phyloP scores from a whole-genome alignment of 2,113 vertebrate genomes.

The Cariama cristata region DNA sequence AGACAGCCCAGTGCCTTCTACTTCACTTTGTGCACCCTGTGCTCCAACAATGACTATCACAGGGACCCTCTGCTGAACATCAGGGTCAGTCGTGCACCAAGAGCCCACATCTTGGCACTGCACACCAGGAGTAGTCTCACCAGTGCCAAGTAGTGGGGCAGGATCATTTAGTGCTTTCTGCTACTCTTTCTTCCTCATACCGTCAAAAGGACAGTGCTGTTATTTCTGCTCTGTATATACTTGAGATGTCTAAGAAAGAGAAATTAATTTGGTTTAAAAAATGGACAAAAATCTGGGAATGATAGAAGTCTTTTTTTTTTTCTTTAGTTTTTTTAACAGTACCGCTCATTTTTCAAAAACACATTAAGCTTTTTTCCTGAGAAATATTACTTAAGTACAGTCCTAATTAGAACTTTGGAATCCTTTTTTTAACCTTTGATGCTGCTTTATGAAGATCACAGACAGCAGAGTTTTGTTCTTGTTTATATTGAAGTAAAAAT shows the following conservation, averaged over 20 bases:
- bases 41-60: neutral
- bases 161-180: neutral
- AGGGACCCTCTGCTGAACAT: neutral
- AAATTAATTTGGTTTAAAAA: neutral
- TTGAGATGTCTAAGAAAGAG: neutral
- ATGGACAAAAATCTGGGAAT: accelerated
- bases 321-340: neutral
- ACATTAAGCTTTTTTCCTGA: neutral
- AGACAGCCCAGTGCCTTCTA: neutral
- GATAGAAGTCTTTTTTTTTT: neutral
- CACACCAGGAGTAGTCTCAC: neutral
- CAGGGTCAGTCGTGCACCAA: neutral
- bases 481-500: neutral
- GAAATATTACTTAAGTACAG: neutral
- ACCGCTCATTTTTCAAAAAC: neutral
- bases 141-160: accelerated
- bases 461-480: neutral
- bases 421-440: neutral
- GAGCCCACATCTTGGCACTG: accelerated
- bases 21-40: neutral
- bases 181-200: neutral
- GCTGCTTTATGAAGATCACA: neutral
- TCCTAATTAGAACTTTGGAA: neutral
- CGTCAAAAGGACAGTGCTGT: neutral
- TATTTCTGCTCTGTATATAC: neutral